Evolutionary conservation across 2,113 vertebrate species (phyloP).

Genomic region (Pelmatolapia mariae): DNA sequence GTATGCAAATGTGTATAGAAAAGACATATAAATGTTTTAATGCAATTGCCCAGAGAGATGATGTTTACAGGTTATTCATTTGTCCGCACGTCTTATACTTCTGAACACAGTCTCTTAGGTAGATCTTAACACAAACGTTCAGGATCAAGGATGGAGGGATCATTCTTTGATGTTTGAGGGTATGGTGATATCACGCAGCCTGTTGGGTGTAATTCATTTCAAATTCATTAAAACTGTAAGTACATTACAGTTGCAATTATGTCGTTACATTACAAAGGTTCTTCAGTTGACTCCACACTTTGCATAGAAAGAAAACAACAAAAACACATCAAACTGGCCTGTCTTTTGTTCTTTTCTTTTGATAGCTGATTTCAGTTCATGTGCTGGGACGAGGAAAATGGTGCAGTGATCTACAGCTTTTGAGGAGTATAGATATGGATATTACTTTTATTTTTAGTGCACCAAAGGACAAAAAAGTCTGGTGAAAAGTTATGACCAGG

Average conservation of each 20-base stretch:
- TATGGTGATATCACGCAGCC: background rate
- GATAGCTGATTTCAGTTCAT: background rate
- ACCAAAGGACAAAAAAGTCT: background rate
- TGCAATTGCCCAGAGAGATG: background rate
- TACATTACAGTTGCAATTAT: background rate
- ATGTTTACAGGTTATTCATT: background rate
- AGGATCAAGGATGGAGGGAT: background rate
- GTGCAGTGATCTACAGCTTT: background rate
- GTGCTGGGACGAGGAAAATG: background rate
- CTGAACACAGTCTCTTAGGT: background rate
- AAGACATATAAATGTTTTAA: background rate
- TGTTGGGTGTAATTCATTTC: background rate
- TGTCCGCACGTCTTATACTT: background rate
- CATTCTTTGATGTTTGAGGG: background rate
- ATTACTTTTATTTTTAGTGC: background rate
- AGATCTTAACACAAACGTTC: background rate
- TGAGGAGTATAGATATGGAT: background rate
- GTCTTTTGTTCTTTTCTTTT: background rate
- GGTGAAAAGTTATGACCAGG: background rate
- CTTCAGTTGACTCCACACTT: background rate
- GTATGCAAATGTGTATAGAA: background rate
- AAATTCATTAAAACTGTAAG: background rate
- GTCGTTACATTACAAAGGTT: background rate
- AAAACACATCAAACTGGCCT: background rate
- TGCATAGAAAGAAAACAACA: fast-evolving